Evolutionary conservation across 2,888 invertebrate genomes (phyloP), one percentile per base, ranked within the genome.

Genomic region (Byasa hedistus): DNA sequence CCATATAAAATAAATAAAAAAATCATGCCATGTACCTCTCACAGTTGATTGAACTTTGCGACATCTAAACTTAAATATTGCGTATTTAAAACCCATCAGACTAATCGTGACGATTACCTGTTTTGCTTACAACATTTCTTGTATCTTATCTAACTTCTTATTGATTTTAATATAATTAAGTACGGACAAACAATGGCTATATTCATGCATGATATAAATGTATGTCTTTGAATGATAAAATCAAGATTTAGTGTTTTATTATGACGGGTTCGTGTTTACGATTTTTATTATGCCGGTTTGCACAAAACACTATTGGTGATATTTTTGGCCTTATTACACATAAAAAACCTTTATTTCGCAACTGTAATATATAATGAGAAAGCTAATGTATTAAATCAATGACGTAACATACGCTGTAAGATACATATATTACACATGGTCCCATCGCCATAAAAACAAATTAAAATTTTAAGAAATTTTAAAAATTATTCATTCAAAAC

Each of bases 81-180:
- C 57, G 44, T 64, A 23, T 32, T 36, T 57, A 57, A 63, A 51
- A 24, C n/a, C 23, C 32, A 32, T 51, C 60, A 48, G 57, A 52
- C 23, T 19, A 58, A 39, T 22, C 58, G 22, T 23, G 36, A 57
- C 23, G 57, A 52, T 64, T 57, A 36, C 64, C 64, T 52, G 52
- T 51, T 64, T 56, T 48, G 56, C 62, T 62, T 64, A 52, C 64
- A 17, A 57, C 36, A 32, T 51, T 27, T 57, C 12, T 52, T 48
- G 44, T 63, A 64, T 64, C 64, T 64, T 64, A 64, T 64, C 64
- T 64, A 21, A 44, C 24, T 55, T 1, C 32, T 27, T 62, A 56
- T 48, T 62, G 23, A 57, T 62, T 27, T 57, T 48, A 15, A 62
- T 62, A 56, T 24, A 39, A 62, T 62, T 44, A 15, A 62, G 27